phyloP scores from a whole-genome alignment of 2,113 vertebrate genomes.

The Cavia aperea region DNA sequence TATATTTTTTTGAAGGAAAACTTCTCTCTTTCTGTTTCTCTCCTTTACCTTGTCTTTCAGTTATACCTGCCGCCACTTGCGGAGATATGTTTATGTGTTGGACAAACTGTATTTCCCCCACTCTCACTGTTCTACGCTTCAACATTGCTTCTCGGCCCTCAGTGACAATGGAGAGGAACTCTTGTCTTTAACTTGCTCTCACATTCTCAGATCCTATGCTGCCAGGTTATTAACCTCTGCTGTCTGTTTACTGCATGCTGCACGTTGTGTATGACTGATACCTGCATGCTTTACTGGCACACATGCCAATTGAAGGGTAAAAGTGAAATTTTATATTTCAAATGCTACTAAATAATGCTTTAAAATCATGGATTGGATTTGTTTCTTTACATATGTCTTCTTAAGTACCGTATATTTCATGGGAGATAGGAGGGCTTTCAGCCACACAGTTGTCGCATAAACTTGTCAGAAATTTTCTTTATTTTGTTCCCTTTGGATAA shows the following conservation, averaged over 20 bases:
- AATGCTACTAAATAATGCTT: conserved; percentile 28
- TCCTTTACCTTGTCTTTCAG: conserved; percentile 84
- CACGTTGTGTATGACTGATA: conserved; percentile 71
- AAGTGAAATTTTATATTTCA: conserved; percentile 38
- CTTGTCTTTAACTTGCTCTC: conserved; percentile 87
- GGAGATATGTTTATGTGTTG: conserved; percentile 88
- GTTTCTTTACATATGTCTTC: conserved; percentile 27
- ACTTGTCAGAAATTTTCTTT: background rate
- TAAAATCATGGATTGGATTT: conserved; percentile 1
- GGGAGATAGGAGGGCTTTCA: background rate
- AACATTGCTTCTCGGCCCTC: conserved; percentile 84
- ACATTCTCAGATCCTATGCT: conserved; percentile 88
- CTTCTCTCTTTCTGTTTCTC: conserved; percentile 74
- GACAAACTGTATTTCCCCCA: conserved; percentile 85
- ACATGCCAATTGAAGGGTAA: background rate
- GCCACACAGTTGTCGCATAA: background rate
- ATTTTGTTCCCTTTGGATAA: background rate
- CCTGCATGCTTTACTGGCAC: conserved; percentile 70
- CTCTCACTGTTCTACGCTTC: conserved; percentile 82
- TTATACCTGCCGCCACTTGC: conserved; percentile 88
- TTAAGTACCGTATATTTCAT: conserved; percentile 33
- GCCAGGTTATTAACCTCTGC: conserved; percentile 87
- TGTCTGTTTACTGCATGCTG: conserved; percentile 80
- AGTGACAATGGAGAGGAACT: conserved; percentile 87
- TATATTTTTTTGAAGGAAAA: conserved; percentile 78